Evolutionary conservation across 1,140 invertebrate species (phyloP), one percentile per base, ranked within the genome.

Genomic region (Conopomorpha cramerella): DNA sequence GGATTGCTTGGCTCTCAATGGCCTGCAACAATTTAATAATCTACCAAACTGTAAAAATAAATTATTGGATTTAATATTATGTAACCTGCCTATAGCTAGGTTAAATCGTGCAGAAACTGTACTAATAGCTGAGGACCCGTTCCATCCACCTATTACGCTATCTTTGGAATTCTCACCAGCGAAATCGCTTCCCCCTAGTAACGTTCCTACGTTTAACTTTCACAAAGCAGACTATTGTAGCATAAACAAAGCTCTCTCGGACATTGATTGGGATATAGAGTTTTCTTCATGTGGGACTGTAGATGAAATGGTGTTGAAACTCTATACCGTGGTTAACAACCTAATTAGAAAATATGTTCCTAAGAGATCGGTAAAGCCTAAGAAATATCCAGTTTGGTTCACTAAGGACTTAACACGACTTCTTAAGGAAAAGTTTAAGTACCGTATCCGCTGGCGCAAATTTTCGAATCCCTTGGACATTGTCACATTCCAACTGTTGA

Each of bases 391-490:
- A 19, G 12, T 17, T 2, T 38, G 36, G 36, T 38, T 30, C 14
- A 38, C 13, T 17, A 16, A 15, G 3, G 3, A 15, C 11, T 28
- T 38, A 10, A 38, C 18, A 3, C 16, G 15, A 14, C 7, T 38
- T 2, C n/a, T 31, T 10, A 31, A 38, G 14, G 29, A 38, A 38
- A 31, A 32, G 19, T n/a, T 17, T 19, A 38, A 38, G n/a, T n/a
- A 10, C 11, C 19, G 30, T 3, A 6, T 8, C 16, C 16, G 30
- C 2, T 38, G 4, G 8, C 42, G 43, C 36, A 18, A 4, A 3
- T 43, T 18, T 42, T 30, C 32, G 12, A 42, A 43, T 34, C 39
- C 28, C 2, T n/a, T 16, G 2, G 44, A 46, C 25, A 12, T 35
- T 3, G 10, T 27, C 15, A n/a, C 13, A 2, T 43, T 39, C 13